Evolutionary conservation across 1,140 invertebrate genomes (phyloP), one percentile per base, ranked within the genome.

Genomic region (Aethina tumida): DNA sequence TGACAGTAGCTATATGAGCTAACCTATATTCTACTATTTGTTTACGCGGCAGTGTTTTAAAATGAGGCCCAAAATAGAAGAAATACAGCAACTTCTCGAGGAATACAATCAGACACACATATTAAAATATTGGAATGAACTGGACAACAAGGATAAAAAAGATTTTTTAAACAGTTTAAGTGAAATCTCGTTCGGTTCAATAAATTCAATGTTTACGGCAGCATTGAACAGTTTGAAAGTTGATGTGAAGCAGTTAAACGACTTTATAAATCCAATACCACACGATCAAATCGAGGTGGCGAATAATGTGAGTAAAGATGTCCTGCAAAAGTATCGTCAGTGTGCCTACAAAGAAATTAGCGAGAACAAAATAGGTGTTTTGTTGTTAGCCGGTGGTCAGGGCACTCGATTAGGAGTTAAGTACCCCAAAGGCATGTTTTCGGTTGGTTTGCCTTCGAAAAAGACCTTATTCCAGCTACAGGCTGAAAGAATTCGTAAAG

Each of bases 351-450:
- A 70, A 41, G 78, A 84, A 48, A 79, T 97, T 5, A 70, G 79
- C 1, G 63, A 81, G 24, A 77, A 80, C 12, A 70, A 72, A 58
- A 87, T 95, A n/a, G 93, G 82, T 46, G 89, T 94, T 18, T 60
- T 98, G 22, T 65, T 79, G 3, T 62, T 79, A 52, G 74, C 74
- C 29, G 76, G 76, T n/a, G 76, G 76, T n/a, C 76, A 79, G 60
- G 75, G 75, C 21, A 99, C 95, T 4, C 71, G 97, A 34, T 70
- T 99, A 0, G 97, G 96, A 8, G 92, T 96, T 2, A 69, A 74
- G 18, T 83, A 91, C 55, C 96, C 97, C 0, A 99, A 99, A 70
- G 97, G 96, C 35, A 97, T 97, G 88, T 97, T 84, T 55, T 71
- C 90, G 59, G 84, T 98, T 35, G 88, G 83, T 5, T 65, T 98